phyloP scores from a whole-genome alignment of 2,888 invertebrate species.

The Ennomos erosarius region DNA sequence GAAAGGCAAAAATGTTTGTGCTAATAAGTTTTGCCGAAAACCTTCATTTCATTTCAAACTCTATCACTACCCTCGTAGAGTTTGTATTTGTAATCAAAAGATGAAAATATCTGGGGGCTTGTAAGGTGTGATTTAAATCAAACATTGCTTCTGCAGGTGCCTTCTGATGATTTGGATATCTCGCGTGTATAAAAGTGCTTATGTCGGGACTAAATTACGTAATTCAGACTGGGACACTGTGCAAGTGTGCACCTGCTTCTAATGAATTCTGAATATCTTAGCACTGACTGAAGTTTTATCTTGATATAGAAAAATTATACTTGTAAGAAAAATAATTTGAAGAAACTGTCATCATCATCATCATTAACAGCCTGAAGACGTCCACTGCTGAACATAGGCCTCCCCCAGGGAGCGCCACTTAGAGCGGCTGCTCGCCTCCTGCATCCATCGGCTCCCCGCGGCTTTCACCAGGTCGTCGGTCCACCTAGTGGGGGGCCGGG shows the following conservation, averaged over 20 bases:
- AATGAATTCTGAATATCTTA: no score
- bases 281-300: no score
- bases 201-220: neutral
- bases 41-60: neutral
- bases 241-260: neutral
- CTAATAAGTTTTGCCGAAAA: neutral
- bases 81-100: neutral
- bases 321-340: no score
- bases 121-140: slow-evolving; percentile 25
- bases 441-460: no score
- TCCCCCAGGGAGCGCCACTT: no score
- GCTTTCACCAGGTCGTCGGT: no score
- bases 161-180: slow-evolving; percentile 5
- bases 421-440: no score
- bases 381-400: no score
- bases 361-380: no score
- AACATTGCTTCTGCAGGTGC: slow-evolving; percentile 22
- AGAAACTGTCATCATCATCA: no score
- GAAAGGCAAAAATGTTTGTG: slow-evolving; percentile 1
- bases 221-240: neutral
- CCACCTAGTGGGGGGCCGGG: no score
- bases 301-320: no score
- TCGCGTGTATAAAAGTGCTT: slow-evolving; percentile 11
- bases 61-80: neutral
- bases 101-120: neutral